Base-by-base conservation (phyloP, 2,888 invertebrate genomes). In the Phytoseiulus persimilis region DNA sequence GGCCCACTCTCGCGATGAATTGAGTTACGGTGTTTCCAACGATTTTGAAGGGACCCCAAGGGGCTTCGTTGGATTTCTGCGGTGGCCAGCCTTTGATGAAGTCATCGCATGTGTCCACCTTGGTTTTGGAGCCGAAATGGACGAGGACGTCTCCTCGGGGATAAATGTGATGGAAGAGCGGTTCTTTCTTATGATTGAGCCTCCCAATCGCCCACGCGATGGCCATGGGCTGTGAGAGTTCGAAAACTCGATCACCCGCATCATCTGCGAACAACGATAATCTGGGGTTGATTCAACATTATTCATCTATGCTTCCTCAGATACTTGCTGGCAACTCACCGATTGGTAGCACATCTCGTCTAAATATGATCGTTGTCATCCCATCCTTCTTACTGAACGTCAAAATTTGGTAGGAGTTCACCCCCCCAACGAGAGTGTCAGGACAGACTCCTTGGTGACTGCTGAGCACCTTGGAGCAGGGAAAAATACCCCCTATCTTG, bases 401-500 rank as follows among this genome's bases (percentile, higher is more conserved):
- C 92, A 95, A 95, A 91, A 96, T 93, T 93, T 97, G 97, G 92
- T 96, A 95, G 92, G 95, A 95, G 92, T 97, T 96, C 91, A 95
- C 94, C 0, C 96, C 96, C 45, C 96, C 97, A 0, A 96, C 94
- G n/a, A 95, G 93, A 90, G 95, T 95, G 93, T 97, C 97, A 91
- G 95, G 95, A 91, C 97, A 97, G 83, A 97, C 97, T 83, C 97
- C 97, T 92, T 94, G 95, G 92, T 96, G 96, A 91, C 95, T 95
- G 0, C 96, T 97, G 91, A 97, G 93, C 90, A 97, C 96, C 93
- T 95, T 96, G 87, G 96, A 95, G 92, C 97, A 97, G 95, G 96
- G 92, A 91, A 93, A 92, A 90, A 91, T 23, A 90, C 90, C 89
- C 32, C 87, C 87, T 1, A 87, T 87, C 45, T 87, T 87, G 87